Base-by-base conservation (phyloP, 2,113 vertebrate species). In the Muntiacus reevesi region DNA sequence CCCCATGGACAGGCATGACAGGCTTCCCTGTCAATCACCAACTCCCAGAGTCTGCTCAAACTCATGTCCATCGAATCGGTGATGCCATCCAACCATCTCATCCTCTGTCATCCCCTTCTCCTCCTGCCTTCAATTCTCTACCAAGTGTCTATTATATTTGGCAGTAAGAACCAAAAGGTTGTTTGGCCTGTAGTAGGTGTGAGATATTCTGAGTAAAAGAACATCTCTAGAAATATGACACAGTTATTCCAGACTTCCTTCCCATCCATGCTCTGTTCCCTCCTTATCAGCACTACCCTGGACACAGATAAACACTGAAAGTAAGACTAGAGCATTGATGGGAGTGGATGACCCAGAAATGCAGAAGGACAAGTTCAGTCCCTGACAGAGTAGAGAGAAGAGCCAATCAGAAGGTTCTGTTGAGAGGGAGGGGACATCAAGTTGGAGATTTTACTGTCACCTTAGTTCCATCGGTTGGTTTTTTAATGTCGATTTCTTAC, bases 61-160 rank as follows among this genome's bases (percentile, higher is more conserved):
- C 67, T 71, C n/a, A 71, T 6, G 67, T 40, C 67, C n/a, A 12
- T 23, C 5, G 2, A 71, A 40, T 40, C 2, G 1, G 67, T 36
- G 67, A 40, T 12, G 19, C 67, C 11, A 71, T 71, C 67, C n/a
- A 12, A 12, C 5, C 67, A 71, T 71, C 67, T 71, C n/a, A 71
- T 12, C 67, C 67, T 40, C 67, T 71, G 67, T 12, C 67, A 71
- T 40, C n/a, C 67, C 67, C n/a, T 4, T 71, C n/a, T 71, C 19
- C n/a, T 71, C n/a, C n/a, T 71, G 67, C 10, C 67, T 71, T 71
- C 67, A 71, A 23, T 71, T 71, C 57, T 93, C 71, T 92, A 83
- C 78, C 50, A 16, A 78, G 11, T 81, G 57, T 96, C 93, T 89
- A 79, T 87, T 94, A 84, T 52, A 89, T 57, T 89, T 91, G 92